These are phyloP conservation scores for Brachypalpus laphriformis DNA, from an alignment of 2,888 invertebrate species.

Conservation along the genomic window DNA sequence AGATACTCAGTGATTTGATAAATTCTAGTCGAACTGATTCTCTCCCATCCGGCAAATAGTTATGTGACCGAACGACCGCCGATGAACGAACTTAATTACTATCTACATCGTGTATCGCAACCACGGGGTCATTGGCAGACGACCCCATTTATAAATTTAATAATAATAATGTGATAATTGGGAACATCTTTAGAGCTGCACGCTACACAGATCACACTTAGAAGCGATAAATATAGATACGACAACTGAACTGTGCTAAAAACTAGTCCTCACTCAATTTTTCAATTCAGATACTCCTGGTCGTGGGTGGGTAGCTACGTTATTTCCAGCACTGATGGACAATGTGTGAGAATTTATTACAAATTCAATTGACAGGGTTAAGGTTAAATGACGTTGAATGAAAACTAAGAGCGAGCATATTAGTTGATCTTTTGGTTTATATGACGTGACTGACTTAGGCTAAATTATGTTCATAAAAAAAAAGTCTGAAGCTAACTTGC, in stretches of 20 bases:
- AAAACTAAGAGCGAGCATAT: conserved; percentile 18
- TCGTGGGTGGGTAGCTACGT: conserved; percentile 47
- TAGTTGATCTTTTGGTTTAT: background rate
- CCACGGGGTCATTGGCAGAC: conserved; percentile 36
- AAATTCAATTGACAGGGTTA: conserved; percentile 64
- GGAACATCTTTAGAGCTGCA: conserved; percentile 22
- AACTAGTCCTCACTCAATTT: background rate
- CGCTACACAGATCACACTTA: conserved; percentile 34
- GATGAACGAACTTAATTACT: conserved; percentile 40
- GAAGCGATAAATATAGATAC: background rate
- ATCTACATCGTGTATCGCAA: background rate
- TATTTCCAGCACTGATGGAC: background rate
- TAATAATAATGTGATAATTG: conserved; percentile 52
- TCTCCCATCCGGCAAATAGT: conserved; percentile 11
- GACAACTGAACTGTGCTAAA: background rate
- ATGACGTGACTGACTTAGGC: background rate
- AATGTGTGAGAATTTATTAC: conserved; percentile 44
- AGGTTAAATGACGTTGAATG: conserved; percentile 59
- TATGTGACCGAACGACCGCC: conserved; percentile 25
- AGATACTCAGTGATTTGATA: conserved; percentile 47
- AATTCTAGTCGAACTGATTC: conserved; percentile 51
- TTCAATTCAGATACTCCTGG: background rate
- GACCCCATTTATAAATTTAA: conserved; percentile 35
- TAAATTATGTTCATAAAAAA: background rate
- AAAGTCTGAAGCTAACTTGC: too few species aligned